Evolutionary conservation across 2,797 vertebrate species (phyloP).

Genomic region (Capromys pilorides): DNA sequence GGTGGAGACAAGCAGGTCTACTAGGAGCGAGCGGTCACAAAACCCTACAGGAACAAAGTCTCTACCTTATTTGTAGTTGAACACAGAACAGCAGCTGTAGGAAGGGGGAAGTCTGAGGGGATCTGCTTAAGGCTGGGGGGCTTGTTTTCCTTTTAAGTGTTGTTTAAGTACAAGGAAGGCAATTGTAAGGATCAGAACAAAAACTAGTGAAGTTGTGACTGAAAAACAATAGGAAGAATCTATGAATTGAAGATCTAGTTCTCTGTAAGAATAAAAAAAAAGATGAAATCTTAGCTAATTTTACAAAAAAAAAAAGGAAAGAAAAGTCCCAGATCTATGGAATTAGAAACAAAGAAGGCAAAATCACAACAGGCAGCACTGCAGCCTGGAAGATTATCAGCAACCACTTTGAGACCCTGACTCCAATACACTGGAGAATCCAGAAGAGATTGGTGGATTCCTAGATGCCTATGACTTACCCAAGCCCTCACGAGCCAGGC

Average conservation of each 20-base stretch:
- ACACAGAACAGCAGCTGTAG: neutral
- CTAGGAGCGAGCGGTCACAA: neutral
- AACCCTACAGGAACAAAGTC: neutral
- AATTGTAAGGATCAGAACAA: neutral
- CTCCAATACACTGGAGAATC: neutral
- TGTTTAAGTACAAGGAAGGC: neutral
- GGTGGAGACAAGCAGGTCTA: neutral
- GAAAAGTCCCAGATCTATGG: neutral
- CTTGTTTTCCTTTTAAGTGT: neutral
- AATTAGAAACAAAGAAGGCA: neutral
- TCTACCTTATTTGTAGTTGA: neutral
- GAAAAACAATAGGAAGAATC: neutral
- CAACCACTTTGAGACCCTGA: neutral
- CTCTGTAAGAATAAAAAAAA: neutral
- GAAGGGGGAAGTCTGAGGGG: no score
- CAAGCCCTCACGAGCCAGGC: neutral
- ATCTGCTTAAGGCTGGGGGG: neutral
- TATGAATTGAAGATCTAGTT: neutral
- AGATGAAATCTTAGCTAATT: neutral
- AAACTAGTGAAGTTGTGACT: neutral
- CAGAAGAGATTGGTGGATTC: neutral
- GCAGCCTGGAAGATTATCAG: neutral
- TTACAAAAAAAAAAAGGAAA: neutral
- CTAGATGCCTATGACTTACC: neutral
- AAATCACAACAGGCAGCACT: neutral